Base-by-base conservation (phyloP, 2,888 invertebrate species). In the Diaprepes abbreviatus region DNA sequence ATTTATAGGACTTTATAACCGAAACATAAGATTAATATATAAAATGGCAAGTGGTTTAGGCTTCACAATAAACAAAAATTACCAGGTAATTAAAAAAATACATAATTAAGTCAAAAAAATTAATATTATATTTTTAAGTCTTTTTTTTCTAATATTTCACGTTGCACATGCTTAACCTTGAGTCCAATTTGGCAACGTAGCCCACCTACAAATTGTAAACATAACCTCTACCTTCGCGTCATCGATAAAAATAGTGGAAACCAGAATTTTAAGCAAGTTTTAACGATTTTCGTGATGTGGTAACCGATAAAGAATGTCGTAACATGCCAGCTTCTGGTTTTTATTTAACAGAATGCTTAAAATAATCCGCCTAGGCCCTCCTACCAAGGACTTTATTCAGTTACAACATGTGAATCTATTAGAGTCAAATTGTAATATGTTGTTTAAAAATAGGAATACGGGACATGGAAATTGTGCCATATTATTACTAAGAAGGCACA, bases 201-300 rank as follows among this genome's bases (percentile, higher is more conserved):
- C 12, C 50, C 60, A 48, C 59, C 58, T 17, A 64, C 54, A 59
- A 54, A 38, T 6, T 58, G 43, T 58, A 71, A 67, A 64, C 68
- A 68, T 71, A 71, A 71, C 67, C 71, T 68, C 16, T 9, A 63
- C 21, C 50, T 40, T 68, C 68, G 36, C 68, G 57, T 71, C 67
- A 71, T 55, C 71, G 59, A 43, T 55, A 31, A 68, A 71, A 71
- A 71, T 71, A 71, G 58, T 50, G 55, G 64, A 65, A 57, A 60
- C 59, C 62, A 10, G 71, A 64, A 45, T 62, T 67, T 71, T 33
- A 55, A 66, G 36, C 24, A 9, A 52, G 28, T 64, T 70, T n/a
- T 66, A 60, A 58, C 31, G 48, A 40, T 60, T 36, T 52, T 62
- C 50, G 38, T n/a, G 43, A 31, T 60, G 55, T 54, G 16, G 40